Percentiles rank a stretch among this genome's conserved stretches.
These are phyloP conservation scores for Andrena marginata DNA, from an alignment of 2,888 invertebrate genomes.

Conservation along the genomic window DNA sequence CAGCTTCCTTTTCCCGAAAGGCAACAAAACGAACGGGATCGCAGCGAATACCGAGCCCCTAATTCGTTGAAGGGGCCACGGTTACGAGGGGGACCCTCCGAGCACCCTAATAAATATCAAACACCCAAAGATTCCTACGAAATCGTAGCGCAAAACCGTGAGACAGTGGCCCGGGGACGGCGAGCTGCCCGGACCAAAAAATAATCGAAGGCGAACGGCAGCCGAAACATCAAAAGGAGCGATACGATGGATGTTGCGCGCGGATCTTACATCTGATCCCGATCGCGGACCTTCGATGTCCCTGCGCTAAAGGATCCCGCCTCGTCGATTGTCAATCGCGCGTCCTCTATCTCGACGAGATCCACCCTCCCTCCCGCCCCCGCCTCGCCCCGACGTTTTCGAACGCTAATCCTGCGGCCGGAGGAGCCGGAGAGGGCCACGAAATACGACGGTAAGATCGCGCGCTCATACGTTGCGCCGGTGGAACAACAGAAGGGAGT, in stretches of 20 bases:
- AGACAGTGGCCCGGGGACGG: background rate
- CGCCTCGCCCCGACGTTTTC: background rate
- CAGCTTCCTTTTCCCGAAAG: background rate
- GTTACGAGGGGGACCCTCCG: background rate
- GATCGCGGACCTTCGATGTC: conserved; percentile 46
- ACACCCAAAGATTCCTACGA: conserved; percentile 35
- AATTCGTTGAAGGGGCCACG: conserved; percentile 13
- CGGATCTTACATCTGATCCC: conserved; percentile 59
- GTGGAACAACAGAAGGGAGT: conserved; percentile 57
- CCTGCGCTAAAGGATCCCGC: conserved; percentile 43
- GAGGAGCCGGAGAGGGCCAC: conserved; percentile 42
- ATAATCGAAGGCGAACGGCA: conserved; percentile 4
- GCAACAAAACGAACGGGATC: background rate
- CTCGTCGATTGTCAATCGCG: conserved; percentile 54
- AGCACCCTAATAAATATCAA: conserved; percentile 44
- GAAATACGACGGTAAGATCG: conserved; percentile 68
- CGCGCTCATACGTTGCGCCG: conserved; percentile 47
- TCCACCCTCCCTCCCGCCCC: conserved; percentile 11
- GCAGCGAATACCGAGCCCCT: background rate
- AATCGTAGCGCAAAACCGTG: conserved; percentile 44
- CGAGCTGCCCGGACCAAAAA: conserved; percentile 27
- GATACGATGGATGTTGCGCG: conserved; percentile 54
- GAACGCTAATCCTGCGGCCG: conserved; percentile 52
- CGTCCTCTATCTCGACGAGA: conserved; percentile 47
- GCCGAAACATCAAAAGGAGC: conserved; percentile 59